phyloP scores from a whole-genome alignment of 2,113 vertebrate species.

The Eubucco bourcierii region DNA sequence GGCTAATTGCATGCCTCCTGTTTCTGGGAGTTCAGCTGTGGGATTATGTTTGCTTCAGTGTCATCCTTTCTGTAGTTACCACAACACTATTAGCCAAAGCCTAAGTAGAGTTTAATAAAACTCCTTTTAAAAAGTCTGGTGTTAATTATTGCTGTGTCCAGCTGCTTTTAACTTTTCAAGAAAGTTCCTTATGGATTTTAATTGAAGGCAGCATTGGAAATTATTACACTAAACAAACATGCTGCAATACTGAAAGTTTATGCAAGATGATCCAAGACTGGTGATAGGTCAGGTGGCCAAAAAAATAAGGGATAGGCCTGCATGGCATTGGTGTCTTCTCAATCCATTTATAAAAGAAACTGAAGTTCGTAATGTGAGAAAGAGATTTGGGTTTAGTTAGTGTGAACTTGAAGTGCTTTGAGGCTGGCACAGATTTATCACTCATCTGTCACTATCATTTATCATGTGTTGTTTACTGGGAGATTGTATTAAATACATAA shows the following conservation, averaged over 20 bases:
- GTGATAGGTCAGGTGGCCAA: not conserved
- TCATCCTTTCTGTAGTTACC: not conserved
- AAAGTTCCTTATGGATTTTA: not conserved
- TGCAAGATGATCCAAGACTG: not conserved
- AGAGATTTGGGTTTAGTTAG: not conserved
- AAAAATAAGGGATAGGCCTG: not conserved
- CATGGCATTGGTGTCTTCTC: not conserved
- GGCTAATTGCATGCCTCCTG: accelerated
- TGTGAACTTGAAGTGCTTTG: not conserved
- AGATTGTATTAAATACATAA: not conserved
- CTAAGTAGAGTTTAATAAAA: not conserved
- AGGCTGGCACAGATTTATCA: not conserved
- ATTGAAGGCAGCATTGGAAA: not conserved
- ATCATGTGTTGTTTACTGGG: not conserved
- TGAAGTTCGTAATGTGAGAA: not conserved
- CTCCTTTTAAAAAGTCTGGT: not conserved
- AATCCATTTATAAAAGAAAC: not conserved
- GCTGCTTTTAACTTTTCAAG: not conserved
- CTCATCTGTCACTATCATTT: not conserved
- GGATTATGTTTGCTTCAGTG: not conserved
- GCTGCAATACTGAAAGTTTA: not conserved
- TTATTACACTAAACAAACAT: not conserved
- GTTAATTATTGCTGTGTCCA: not conserved
- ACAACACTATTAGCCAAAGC: not conserved
- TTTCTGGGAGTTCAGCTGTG: not conserved